A percentile compares a stretch with the other conserved stretches of the same genome.
These are phyloP conservation scores for Vimba vimba DNA, from an alignment of 2,113 vertebrate genomes.

Conservation along the genomic window DNA sequence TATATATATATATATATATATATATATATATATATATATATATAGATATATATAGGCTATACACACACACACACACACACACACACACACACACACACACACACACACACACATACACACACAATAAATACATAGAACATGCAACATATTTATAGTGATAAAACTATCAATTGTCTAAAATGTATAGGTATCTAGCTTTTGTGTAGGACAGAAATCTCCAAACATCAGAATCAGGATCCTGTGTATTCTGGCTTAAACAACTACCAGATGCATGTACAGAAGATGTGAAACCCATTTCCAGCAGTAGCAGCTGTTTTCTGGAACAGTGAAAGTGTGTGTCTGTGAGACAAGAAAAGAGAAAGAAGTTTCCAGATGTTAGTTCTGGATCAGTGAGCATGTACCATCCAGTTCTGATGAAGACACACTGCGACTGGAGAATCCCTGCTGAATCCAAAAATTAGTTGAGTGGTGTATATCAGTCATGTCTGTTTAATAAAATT, in stretches of 20 bases:
- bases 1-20: no score
- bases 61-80: no score
- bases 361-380: constrained; percentile 38
- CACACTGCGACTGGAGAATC: neutral
- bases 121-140: no score
- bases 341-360: neutral
- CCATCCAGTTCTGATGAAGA: constrained; percentile 17
- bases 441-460: neutral
- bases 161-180: neutral
- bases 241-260: neutral
- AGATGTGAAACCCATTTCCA: neutral
- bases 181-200: neutral
- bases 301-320: constrained; percentile 34
- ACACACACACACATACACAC: no score
- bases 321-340: neutral
- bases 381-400: constrained; percentile 24
- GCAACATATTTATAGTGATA: neutral
- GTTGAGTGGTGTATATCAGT: neutral
- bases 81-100: no score
- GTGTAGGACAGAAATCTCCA: neutral
- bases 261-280: constrained; percentile 1
- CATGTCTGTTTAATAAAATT: neutral
- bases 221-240: neutral
- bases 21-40: no score
- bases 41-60: no score